Evolutionary conservation across 2,113 vertebrate genomes (phyloP), one percentile per base, ranked within the genome.

Genomic region (Nematolebias whitei): DNA sequence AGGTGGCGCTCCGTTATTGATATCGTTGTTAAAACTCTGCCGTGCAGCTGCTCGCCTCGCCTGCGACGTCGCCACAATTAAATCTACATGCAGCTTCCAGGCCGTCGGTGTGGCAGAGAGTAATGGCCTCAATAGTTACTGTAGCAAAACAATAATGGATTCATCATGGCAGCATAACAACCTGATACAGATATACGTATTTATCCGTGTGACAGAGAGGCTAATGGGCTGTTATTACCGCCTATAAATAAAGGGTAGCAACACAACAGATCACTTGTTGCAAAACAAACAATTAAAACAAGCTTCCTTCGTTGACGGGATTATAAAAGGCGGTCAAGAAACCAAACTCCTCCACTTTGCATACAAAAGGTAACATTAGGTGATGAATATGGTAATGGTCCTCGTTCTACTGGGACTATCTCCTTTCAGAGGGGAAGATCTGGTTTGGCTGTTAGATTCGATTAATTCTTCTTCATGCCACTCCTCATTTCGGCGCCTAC

Each of bases 391-490:
- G 88, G 85, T 91, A 90, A 90, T 91, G 84, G 86, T 84, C 77
- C 80, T 74, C 83, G 70, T 83, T 90, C 86, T 89, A 44, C 68
- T 79, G 88, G 90, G 90, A 89, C 85, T 84, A 74, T 88, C 86
- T 84, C 79, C 82, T 88, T 89, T 89, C 87, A 85, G 78, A 81
- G 82, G 76, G 82, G 83, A 78, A 76, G 88, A 89, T 90, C 87
- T 79, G 85, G 80, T 87, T 89, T 64, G 85, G 85, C 84, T 85
- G 82, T 85, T 90, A 85, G 82, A 92, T 91, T 90, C 83, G 82
- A 91, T 92, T 91, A 92, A 93, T 91, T 91, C 79, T 81, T 89
- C 82, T 79, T 88, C 90, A 87, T 84, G 88, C 90, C 90, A 91
- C 88, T 91, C 90, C 90, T 91, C 90, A 90, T 91, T 91, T 90